Evolutionary conservation across 2,888 invertebrate genomes (phyloP), one percentile per base, ranked within the genome.

Genomic region (Busseola fusca): DNA sequence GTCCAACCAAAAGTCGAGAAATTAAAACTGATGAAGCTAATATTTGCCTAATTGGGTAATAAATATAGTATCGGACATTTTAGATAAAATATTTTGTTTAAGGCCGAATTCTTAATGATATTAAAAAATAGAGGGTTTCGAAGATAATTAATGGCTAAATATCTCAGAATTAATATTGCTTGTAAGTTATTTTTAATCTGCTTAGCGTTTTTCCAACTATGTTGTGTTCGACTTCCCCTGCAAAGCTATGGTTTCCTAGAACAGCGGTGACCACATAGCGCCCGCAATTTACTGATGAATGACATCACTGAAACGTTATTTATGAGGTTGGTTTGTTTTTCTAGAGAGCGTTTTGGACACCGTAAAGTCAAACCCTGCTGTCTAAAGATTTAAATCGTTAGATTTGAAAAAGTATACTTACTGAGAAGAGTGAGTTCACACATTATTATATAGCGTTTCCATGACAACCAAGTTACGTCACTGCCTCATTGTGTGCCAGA

Each of bases 21-120:
- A 77, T 81, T 76, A 66, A 81, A 81, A 76, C 76, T 18, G 42
- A 79, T 79, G 65, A 45, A 59, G 50, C 69, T 62, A 76, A 84
- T 74, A 57, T 30, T 37, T 45, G 40, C 25, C 64, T 74, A 79
- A 70, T 69, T 66, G 62, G 59, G 37, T 34, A 54, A 77, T 84
- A 82, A 84, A 84, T 79, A 78, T 57, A 48, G 60, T 57, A 77
- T 66, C 54, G 72, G 10, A 48, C 42, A 45, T 65, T 68, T 69
- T 56, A 69, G 52, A 62, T 67, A 73, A 68, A 63, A 72, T 72
- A 68, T 57, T 68, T 40, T 57, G 37, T 67, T 68, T 30, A 30
- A 37, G 52, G 34, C 25, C 0, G 1, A 63, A 64, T 66, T 50
- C 64, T 72, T 45, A 64, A 65, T 6, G 14, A 37, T 12, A 16